These are phyloP conservation scores for Drosophila antonietae DNA, from an alignment of 2,888 invertebrate genomes.

Conservation along the genomic window DNA sequence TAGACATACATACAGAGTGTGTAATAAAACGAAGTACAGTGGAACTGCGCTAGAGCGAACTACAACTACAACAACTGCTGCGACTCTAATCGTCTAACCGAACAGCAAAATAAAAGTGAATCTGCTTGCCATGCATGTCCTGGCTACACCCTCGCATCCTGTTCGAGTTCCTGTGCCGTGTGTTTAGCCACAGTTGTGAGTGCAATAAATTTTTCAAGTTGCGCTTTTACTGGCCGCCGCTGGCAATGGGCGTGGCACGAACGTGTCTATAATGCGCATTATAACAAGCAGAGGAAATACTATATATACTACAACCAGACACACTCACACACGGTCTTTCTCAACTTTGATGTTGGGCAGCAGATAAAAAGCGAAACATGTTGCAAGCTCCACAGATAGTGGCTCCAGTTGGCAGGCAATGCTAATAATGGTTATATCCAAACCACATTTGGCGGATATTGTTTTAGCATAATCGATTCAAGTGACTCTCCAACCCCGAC, in stretches of 20 bases:
- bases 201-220: conserved; percentile 80
- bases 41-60: conserved; percentile 5
- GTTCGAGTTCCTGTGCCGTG: conserved; percentile 42
- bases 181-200: conserved; percentile 52
- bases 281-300: conserved; percentile 36
- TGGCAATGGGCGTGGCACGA: conserved; percentile 62
- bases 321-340: conserved; percentile 24
- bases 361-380: conserved; percentile 60
- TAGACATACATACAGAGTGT: conserved; percentile 15
- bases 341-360: conserved; percentile 64
- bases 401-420: conserved; percentile 29
- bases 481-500: conserved; percentile 54
- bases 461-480: conserved; percentile 83
- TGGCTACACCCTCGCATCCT: conserved; percentile 27
- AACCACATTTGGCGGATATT: conserved; percentile 77
- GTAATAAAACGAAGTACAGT: conserved; percentile 12
- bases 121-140: conserved; percentile 62
- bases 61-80: neutral
- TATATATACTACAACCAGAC: conserved; percentile 15
- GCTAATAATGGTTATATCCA: conserved; percentile 69
- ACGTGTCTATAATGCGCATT: conserved; percentile 79
- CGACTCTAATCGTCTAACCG: conserved; percentile 54
- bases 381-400: conserved; percentile 43
- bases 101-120: conserved; percentile 51
- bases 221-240: conserved; percentile 65